Conservation (phyloP, 2,113 vertebrate genomes). For the Ochotona curzoniae region DNA sequence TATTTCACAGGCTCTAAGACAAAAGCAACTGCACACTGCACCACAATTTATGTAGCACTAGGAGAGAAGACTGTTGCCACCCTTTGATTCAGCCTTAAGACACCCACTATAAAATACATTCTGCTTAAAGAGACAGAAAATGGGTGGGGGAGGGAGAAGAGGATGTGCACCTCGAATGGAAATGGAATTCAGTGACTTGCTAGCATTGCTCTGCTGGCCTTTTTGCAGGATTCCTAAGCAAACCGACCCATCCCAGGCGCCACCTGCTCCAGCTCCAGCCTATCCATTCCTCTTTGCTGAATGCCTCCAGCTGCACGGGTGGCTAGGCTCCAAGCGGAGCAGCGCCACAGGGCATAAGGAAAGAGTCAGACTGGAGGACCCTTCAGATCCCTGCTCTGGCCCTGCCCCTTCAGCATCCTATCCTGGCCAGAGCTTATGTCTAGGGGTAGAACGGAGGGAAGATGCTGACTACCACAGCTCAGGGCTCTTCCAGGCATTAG, state of each 20-base stretch:
- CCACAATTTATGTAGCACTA: not conserved
- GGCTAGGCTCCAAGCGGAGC: not conserved
- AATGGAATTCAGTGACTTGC: not conserved
- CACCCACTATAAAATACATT: too few species aligned
- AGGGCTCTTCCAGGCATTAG: too few species aligned
- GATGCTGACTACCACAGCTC: not conserved
- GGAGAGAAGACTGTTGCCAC: not conserved
- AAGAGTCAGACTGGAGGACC: too few species aligned
- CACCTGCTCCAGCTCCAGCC: not conserved
- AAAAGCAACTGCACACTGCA: not conserved
- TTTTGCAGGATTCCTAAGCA: not conserved
- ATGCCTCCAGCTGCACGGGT: too few species aligned
- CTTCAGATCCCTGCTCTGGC: not conserved
- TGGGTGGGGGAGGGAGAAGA: not conserved
- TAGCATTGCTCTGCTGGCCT: not conserved
- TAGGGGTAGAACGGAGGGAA: accelerated
- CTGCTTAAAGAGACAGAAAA: slow-evolving; percentile 8
- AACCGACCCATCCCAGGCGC: not conserved
- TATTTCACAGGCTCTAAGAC: not conserved
- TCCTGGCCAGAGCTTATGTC: not conserved
- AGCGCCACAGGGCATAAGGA: not conserved
- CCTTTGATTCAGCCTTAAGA: not conserved
- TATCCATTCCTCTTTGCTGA: not conserved
- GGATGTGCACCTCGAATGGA: not conserved
- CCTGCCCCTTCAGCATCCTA: not conserved